These are phyloP conservation scores for Lophius americanus DNA, from an alignment of 2,797 vertebrate species.

Conservation along the genomic window DNA sequence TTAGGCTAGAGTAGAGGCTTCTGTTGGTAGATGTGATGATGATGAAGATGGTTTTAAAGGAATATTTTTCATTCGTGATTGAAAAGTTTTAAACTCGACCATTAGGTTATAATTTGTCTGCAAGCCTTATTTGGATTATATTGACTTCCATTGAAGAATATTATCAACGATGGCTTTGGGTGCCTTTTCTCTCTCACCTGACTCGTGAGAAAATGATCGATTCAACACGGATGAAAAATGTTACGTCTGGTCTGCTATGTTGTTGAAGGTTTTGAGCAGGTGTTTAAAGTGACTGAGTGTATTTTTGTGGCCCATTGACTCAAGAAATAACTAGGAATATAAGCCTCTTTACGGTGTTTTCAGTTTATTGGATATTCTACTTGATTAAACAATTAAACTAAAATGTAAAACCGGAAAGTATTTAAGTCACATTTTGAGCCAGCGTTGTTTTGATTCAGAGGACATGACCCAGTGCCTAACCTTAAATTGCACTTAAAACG, in stretches of 20 bases:
- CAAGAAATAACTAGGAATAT: not conserved
- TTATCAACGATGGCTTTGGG: not conserved
- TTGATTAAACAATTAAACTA: not conserved
- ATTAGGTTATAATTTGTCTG: conserved; percentile 2
- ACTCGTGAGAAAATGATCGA: conserved; percentile 7
- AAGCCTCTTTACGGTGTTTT: not conserved
- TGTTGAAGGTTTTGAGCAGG: conserved; percentile 10
- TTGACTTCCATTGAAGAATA: not conserved
- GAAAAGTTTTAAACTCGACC: conserved; percentile 1
- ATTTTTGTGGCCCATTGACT: conserved; percentile 8
- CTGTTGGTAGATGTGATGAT: not conserved
- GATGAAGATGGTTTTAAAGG: not conserved
- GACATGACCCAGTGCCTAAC: conserved; percentile 3
- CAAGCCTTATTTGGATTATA: conserved; percentile 21
- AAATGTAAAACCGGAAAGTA: conserved; percentile 13
- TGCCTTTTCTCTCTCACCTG: conserved; percentile 6
- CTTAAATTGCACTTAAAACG: conserved; percentile 70
- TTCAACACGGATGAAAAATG: conserved; percentile 10
- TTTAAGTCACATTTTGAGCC: conserved; percentile 8
- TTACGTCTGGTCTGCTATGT: not conserved
- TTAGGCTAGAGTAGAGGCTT: conserved; percentile 14
- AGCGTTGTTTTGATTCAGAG: conserved; percentile 12
- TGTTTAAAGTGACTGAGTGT: conserved; percentile 13
- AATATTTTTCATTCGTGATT: not conserved
- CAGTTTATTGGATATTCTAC: no score